phyloP scores from a whole-genome alignment of 64 coral and sea anemone species.

The Stichodactyla mertensii region DNA sequence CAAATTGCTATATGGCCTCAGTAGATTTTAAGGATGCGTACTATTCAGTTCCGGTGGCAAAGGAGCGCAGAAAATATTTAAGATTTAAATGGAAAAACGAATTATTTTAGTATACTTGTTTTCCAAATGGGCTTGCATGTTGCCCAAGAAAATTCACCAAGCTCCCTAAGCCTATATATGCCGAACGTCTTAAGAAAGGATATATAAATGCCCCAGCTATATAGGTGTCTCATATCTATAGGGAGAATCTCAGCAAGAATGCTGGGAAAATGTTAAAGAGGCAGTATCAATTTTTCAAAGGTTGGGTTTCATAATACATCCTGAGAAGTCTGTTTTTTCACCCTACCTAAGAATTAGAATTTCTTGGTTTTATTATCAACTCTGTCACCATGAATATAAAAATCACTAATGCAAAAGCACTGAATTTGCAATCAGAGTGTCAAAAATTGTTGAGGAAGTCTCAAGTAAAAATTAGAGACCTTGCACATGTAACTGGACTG shows the following conservation, averaged over 20 bases:
- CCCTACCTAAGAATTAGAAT: too few relatives aligned
- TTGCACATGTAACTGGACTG: too few relatives aligned
- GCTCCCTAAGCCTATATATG: constrained; percentile 5
- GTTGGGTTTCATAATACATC: constrained; percentile 1
- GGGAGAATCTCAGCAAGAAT: not conserved
- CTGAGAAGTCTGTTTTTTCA: too few relatives aligned
- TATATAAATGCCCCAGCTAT: not conserved
- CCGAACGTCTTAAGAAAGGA: not conserved
- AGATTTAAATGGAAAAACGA: constrained; percentile 18
- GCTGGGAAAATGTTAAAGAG: not conserved
- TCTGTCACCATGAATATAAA: too few relatives aligned
- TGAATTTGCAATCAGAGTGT: too few relatives aligned
- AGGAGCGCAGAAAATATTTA: constrained; percentile 21
- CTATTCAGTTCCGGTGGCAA: not conserved
- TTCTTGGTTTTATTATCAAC: too few relatives aligned
- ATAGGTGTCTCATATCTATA: constrained; percentile 1
- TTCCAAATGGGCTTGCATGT: constrained; percentile 23
- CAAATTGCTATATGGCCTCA: constrained; percentile 32
- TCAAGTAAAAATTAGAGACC: too few relatives aligned
- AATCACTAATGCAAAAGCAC: too few relatives aligned
- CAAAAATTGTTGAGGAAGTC: too few relatives aligned
- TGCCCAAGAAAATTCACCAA: constrained; percentile 31
- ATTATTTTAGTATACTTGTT: constrained; percentile 15
- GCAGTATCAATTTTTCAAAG: not conserved
- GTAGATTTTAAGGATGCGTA: constrained; percentile 25